Evolutionary conservation across 2,797 vertebrate species (phyloP).

Genomic region (Dryobates pubescens): DNA sequence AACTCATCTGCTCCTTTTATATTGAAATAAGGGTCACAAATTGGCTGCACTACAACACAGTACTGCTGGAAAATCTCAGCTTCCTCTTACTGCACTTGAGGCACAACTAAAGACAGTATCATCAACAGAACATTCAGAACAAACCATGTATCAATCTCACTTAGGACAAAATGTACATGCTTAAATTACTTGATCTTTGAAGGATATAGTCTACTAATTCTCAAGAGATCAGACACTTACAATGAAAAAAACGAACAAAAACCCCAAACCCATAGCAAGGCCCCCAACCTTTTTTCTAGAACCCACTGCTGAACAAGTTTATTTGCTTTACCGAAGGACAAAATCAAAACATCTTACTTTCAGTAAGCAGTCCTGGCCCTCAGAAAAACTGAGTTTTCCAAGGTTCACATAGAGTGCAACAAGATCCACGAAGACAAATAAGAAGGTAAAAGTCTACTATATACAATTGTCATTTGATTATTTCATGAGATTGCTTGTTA

Average conservation of each 20-base stretch:
- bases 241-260: background rate
- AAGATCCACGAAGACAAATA: background rate
- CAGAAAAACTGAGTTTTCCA: background rate
- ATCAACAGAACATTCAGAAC: background rate
- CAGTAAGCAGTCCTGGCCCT: background rate
- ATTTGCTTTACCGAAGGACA: conserved; percentile 1
- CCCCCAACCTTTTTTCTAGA: background rate
- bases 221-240: background rate
- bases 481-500: background rate
- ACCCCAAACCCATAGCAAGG: too few species aligned
- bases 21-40: background rate
- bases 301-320: background rate
- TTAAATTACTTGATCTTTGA: background rate
- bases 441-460: background rate
- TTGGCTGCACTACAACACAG: background rate
- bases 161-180: background rate
- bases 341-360: background rate
- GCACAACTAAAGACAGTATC: background rate
- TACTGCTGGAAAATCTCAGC: background rate
- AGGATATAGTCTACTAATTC: background rate
- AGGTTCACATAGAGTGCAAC: background rate
- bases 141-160: background rate
- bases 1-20: background rate
- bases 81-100: background rate
- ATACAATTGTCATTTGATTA: background rate